phyloP scores from a whole-genome alignment of 2,888 invertebrate genomes.

The Sialis lutaria region DNA sequence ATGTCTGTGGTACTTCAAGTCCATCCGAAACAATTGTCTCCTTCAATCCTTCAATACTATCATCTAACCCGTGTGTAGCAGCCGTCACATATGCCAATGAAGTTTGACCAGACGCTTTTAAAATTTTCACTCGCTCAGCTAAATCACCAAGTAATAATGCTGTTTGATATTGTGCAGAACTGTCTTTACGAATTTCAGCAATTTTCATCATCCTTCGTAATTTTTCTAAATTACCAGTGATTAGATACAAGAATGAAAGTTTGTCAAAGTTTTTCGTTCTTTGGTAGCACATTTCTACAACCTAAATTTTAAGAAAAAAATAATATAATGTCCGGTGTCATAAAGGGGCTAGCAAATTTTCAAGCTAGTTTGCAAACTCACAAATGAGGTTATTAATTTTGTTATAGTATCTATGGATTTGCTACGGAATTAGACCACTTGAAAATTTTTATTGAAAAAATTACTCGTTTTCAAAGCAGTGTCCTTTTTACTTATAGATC shows the following conservation, averaged over 20 bases:
- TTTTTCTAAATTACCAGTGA: conserved; percentile 96
- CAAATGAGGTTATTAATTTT: no score
- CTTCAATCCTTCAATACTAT: conserved; percentile 59
- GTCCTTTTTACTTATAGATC: no score
- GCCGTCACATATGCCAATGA: conserved; percentile 89
- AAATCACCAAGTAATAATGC: conserved; percentile 86
- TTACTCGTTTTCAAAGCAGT: no score
- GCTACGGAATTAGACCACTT: no score
- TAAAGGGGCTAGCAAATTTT: no score
- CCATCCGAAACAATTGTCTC: conserved; percentile 46
- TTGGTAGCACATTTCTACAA: conserved; percentile 99
- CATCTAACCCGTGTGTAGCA: conserved; percentile 78
- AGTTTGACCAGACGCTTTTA: conserved; percentile 55
- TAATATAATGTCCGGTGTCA: no score
- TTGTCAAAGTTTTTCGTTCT: conserved; percentile 99
- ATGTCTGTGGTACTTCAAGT: conserved; percentile 49
- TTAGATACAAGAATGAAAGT: conserved; percentile 90
- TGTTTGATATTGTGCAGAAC: conserved; percentile 92
- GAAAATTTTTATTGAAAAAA: no score
- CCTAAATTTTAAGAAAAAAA: no score
- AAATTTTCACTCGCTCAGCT: conserved; percentile 68
- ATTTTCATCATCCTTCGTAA: conserved; percentile 98
- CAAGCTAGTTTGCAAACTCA: no score
- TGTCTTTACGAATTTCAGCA: conserved; percentile 94
- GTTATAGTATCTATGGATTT: no score